Conservation (phyloP, 2,113 vertebrate species). For the Upupa epops region DNA sequence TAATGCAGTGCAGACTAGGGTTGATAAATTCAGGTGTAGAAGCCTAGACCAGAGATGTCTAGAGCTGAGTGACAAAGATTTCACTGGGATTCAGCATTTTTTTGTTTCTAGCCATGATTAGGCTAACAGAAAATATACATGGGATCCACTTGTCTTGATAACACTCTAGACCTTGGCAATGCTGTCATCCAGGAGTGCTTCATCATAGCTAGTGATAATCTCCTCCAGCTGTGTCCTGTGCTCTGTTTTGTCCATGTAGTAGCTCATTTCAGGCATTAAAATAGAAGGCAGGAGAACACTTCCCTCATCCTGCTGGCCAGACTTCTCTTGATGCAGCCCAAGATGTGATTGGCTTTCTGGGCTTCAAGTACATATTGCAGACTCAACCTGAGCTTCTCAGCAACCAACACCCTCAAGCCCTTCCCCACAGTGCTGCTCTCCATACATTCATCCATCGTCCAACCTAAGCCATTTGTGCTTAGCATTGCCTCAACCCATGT, state of each 20-base stretch:
- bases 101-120: not conserved
- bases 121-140: not conserved
- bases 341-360: too few species aligned
- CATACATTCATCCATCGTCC: too few species aligned
- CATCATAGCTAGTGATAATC: not conserved
- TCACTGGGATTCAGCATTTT: not conserved
- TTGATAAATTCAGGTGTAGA: not conserved
- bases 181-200: not conserved
- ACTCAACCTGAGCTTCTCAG: too few species aligned
- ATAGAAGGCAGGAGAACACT: too few species aligned
- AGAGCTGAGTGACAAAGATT: not conserved
- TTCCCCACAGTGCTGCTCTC: too few species aligned
- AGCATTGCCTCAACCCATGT: too few species aligned
- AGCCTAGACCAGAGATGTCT: accelerated
- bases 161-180: not conserved
- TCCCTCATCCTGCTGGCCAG: too few species aligned
- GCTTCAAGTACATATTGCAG: too few species aligned
- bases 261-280: not conserved
- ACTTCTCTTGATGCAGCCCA: too few species aligned
- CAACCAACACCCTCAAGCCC: too few species aligned
- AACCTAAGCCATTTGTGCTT: too few species aligned
- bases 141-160: not conserved
- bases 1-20: not conserved
- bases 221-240: not conserved
- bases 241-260: not conserved